These are phyloP conservation scores for Ctenicera cuprea DNA, from an alignment of 2,888 invertebrate species.

Conservation along the genomic window DNA sequence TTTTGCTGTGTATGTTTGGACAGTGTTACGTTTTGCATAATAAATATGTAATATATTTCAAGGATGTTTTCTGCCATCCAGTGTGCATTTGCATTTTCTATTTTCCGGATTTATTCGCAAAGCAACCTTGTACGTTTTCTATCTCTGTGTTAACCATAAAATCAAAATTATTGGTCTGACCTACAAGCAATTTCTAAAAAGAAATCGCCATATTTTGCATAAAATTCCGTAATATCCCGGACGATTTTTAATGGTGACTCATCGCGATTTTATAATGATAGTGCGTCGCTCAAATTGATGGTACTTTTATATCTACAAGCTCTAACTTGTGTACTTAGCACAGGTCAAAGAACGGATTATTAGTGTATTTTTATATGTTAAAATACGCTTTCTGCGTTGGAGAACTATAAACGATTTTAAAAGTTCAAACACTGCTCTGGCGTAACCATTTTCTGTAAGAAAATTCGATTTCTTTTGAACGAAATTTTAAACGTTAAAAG, in stretches of 20 bases:
- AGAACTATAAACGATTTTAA: too few species aligned
- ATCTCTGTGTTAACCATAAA: conserved; percentile 30
- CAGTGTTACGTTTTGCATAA: conserved; percentile 52
- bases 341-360: conserved; percentile 43
- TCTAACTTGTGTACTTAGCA: conserved; percentile 24
- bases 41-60: conserved; percentile 48
- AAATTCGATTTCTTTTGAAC: too few species aligned
- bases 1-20: conserved; percentile 45
- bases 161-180: conserved; percentile 46
- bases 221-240: conserved; percentile 18
- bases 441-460: too few species aligned
- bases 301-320: conserved; percentile 22
- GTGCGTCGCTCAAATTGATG: conserved; percentile 23
- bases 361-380: neutral
- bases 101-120: conserved; percentile 44
- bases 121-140: conserved; percentile 42
- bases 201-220: conserved; percentile 24
- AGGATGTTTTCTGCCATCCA: conserved; percentile 48
- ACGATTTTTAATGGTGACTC: conserved; percentile 30
- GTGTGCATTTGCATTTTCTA: conserved; percentile 50
- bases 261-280: conserved; percentile 7
- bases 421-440: too few species aligned
- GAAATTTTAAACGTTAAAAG: neutral
- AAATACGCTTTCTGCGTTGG: neutral
- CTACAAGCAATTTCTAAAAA: conserved; percentile 41